Base-by-base conservation (phyloP, 2,113 vertebrate genomes). In the Cyprichromis sp. region DNA sequence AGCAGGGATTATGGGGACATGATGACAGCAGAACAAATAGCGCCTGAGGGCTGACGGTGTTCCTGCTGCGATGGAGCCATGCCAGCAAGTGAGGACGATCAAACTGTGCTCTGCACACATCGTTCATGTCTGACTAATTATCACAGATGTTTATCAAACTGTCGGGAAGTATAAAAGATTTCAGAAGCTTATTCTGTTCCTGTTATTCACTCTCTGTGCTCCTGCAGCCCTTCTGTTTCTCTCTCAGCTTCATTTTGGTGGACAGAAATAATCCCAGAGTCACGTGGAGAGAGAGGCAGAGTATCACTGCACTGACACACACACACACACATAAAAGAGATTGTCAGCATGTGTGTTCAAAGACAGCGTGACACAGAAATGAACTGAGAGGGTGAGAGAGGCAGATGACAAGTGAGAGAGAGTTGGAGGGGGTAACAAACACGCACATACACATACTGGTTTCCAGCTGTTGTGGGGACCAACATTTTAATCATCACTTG, bases 181-280 rank as follows among this genome's bases (percentile, higher is more conserved):
- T 76, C 24, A 76, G 42, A 50, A 19, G 71, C 17, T 38, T 80
- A 10, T 80, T 38, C 34, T 38, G 8, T 21, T 80, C 53, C 19
- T 55, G 3, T 80, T 55, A 40, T 80, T 55, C 12, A 14, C 9
- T 9, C 9, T 34, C 16, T 61, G 29, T 8, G 14, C 36, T 81
- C 21, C 40, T 53, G n/a, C 40, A 11, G 40, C 40, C 3, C 21
- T 83, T n/a, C 26, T 45, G 19, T 82, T 80, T 63, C 80, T 63
- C 57, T 38, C 80, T 73, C 82, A 79, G 89, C 88, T 92, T 91
- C 89, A 91, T 89, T 93, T 91, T 87, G 78, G 92, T 76, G 19
- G 88, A 91, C 80, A 50, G 86, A 91, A 91, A 92, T 93, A 93
- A 94, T 94, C 93, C 92, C 86, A 17, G 63, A 91, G 86, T 93